Conservation (phyloP, 2,888 invertebrate genomes). For the Latrodectus hesperus region DNA sequence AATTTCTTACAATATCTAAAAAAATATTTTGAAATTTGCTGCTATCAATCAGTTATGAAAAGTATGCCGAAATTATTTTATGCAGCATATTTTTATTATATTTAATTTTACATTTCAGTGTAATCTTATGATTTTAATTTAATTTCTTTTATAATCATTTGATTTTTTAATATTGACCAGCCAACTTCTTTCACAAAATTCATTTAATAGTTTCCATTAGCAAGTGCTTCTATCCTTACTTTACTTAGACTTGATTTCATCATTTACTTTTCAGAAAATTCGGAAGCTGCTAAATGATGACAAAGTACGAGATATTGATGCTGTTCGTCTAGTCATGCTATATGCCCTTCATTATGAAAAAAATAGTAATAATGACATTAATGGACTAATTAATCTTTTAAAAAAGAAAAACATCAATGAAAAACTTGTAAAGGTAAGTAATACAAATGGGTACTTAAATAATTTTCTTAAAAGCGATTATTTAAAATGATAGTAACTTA, state of each 20-base stretch:
- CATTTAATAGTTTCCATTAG: too few relatives aligned
- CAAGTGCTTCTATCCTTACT: too few relatives aligned
- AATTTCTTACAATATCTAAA: too few relatives aligned
- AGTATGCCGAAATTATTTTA: too few relatives aligned
- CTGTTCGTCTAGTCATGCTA: conserved; percentile 89
- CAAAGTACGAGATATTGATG: conserved; percentile 85
- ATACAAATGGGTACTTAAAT: background rate
- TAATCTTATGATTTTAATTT: too few relatives aligned
- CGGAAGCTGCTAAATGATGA: conserved; percentile 85
- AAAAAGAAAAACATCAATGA: conserved; percentile 84
- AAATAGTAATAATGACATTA: conserved; percentile 88
- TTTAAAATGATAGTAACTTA: background rate
- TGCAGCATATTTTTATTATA: too few relatives aligned
- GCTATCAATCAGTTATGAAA: too few relatives aligned
- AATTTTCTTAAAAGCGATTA: background rate
- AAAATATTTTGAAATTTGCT: too few relatives aligned
- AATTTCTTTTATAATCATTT: too few relatives aligned
- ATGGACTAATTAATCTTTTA: conserved; percentile 84
- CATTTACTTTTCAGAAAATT: conserved; percentile 79
- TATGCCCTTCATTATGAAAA: conserved; percentile 96
- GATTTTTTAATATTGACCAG: too few relatives aligned
- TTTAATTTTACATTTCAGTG: too few relatives aligned
- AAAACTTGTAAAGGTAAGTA: conserved; percentile 74
- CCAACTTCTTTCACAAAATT: too few relatives aligned
- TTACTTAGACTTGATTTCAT: background rate